Evolutionary conservation across 2,888 invertebrate species (phyloP).

Genomic region (Portevinia maculata): DNA sequence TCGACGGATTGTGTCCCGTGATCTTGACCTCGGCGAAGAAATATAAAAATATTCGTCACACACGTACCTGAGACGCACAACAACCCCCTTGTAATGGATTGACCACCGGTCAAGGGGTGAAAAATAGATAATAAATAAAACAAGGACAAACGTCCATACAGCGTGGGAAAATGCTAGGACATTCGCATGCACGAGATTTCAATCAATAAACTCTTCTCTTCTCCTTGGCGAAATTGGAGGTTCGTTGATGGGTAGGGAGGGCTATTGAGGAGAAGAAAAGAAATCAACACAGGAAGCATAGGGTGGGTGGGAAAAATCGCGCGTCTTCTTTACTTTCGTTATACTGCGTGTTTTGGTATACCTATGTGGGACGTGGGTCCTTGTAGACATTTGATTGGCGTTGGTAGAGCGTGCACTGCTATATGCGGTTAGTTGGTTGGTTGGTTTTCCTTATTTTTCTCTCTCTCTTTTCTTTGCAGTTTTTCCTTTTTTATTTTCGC

Average conservation of each 20-base stretch:
- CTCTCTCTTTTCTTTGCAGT: constrained; percentile 47
- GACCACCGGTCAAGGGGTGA: constrained; percentile 23
- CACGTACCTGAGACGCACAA: neutral
- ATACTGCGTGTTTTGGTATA: constrained; percentile 13
- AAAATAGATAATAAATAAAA: constrained; percentile 9
- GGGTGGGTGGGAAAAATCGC: constrained; percentile 30
- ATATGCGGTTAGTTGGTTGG: constrained; percentile 72
- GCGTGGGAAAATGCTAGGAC: constrained; percentile 3
- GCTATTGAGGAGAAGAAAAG: neutral
- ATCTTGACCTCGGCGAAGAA: constrained; percentile 9
- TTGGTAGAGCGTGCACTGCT: constrained; percentile 59
- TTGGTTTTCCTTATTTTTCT: constrained; percentile 50
- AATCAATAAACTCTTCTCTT: constrained; percentile 20
- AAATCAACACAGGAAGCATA: neutral
- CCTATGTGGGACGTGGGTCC: constrained; percentile 38
- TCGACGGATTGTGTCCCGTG: neutral
- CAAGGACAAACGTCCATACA: neutral
- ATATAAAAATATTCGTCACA: no score
- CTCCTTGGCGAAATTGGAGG: neutral
- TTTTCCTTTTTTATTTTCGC: constrained; percentile 13
- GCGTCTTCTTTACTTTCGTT: constrained; percentile 20
- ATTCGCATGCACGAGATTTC: neutral
- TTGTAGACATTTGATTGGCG: constrained; percentile 72
- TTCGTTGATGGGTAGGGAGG: neutral
- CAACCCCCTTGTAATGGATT: constrained; percentile 8